A percentile compares a stretch with the other conserved stretches of the same genome.
phyloP scores from a whole-genome alignment of 1,140 invertebrate species.

The Trichogramma pretiosum region DNA sequence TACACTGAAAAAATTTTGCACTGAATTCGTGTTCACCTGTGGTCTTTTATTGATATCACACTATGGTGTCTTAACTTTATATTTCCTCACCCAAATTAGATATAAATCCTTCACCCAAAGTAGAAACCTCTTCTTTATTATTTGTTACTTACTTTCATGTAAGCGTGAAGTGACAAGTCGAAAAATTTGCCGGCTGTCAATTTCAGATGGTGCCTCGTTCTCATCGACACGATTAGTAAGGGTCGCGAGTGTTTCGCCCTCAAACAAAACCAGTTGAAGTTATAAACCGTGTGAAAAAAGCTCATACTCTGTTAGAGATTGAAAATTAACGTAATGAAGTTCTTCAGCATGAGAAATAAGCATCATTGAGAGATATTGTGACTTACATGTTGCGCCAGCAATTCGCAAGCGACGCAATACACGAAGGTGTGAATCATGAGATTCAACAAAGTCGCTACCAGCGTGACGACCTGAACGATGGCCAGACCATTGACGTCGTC shows the following conservation, averaged over 20 bases:
- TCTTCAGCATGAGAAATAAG: not conserved
- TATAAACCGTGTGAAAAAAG: slow-evolving; percentile 10
- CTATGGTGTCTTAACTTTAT: too few species aligned
- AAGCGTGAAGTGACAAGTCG: slow-evolving; percentile 9
- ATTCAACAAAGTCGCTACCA: not conserved
- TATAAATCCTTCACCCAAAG: too few species aligned
- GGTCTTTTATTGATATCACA: too few species aligned
- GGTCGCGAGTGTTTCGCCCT: slow-evolving; percentile 4
- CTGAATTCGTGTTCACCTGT: too few species aligned
- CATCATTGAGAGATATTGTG: too few species aligned
- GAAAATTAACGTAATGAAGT: not conserved
- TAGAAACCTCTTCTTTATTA: too few species aligned
- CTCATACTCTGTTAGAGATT: slow-evolving; percentile 8
- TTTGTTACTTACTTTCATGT: slow-evolving; percentile 15
- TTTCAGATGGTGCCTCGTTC: not conserved
- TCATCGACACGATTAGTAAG: too few species aligned
- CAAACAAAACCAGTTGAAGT: not conserved
- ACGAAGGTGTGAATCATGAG: slow-evolving; percentile 3
- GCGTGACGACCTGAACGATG: not conserved
- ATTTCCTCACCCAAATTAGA: too few species aligned
- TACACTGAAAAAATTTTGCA: too few species aligned
- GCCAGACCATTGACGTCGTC: not conserved
- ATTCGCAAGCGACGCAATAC: slow-evolving; percentile 8
- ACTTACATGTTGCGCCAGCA: slow-evolving; percentile 8
- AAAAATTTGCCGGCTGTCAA: slow-evolving; percentile 15